phyloP scores from a whole-genome alignment of 2,888 invertebrate species.

The Nomada hirtipes region DNA sequence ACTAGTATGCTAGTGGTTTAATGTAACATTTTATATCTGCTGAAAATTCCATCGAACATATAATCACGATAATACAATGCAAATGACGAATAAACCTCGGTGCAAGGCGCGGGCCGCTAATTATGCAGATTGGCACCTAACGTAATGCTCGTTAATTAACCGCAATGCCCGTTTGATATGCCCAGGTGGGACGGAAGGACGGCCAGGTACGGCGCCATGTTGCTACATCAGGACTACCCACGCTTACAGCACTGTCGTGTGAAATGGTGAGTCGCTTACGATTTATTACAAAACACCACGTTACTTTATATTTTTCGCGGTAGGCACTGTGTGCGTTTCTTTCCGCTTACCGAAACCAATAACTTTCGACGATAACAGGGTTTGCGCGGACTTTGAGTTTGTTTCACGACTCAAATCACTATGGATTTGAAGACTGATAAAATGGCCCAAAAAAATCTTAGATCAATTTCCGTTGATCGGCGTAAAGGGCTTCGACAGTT shows the following conservation, averaged over 20 bases:
- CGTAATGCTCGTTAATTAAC: constrained; percentile 80
- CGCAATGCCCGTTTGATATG: constrained; percentile 75
- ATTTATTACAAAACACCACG: constrained; percentile 62
- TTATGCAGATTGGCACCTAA: constrained; percentile 79
- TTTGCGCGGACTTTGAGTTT: too few relatives aligned
- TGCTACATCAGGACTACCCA: constrained; percentile 63
- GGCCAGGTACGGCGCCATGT: constrained; percentile 72
- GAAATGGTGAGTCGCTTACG: constrained; percentile 60
- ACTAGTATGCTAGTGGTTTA: too few relatives aligned
- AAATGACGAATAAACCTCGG: constrained; percentile 74
- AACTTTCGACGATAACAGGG: not conserved
- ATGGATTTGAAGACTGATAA: too few relatives aligned
- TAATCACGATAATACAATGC: constrained; percentile 44
- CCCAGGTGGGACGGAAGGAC: constrained; percentile 74
- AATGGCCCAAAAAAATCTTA: too few relatives aligned
- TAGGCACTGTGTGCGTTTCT: not conserved
- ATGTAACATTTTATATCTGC: not conserved
- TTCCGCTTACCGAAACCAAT: not conserved
- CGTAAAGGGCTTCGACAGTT: constrained; percentile 17
- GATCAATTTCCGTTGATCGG: constrained; percentile 25
- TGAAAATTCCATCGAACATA: constrained; percentile 7
- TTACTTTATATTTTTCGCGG: not conserved
- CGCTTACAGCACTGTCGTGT: constrained; percentile 61
- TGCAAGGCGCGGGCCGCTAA: constrained; percentile 72
- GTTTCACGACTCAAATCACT: too few relatives aligned